Conservation (phyloP, 2,113 vertebrate species). For the Trochalopteron elliotii region DNA sequence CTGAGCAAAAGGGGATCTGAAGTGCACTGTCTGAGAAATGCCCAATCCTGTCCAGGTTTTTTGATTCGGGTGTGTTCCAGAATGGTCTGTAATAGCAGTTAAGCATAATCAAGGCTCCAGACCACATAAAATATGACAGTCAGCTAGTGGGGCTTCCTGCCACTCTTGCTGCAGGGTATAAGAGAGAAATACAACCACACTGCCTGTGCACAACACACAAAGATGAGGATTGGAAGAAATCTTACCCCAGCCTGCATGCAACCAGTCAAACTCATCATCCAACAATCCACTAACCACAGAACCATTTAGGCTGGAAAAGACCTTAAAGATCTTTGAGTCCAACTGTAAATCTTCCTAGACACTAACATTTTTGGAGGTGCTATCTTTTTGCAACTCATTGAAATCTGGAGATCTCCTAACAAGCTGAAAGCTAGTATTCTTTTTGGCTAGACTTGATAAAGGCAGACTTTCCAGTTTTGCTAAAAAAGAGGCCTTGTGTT, state of each 20-base stretch:
- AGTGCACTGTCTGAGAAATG: neutral
- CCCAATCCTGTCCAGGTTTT: neutral
- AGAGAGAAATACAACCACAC: neutral
- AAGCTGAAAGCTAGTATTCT: neutral
- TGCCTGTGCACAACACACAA: fast-evolving
- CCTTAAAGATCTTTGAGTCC: fast-evolving
- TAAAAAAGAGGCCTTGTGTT: neutral
- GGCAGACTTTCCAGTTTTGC: neutral
- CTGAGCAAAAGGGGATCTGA: neutral
- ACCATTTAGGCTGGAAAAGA: neutral
- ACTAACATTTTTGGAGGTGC: neutral
- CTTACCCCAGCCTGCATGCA: neutral
- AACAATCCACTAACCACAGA: neutral
- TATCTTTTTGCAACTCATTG: neutral
- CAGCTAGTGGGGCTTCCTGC: neutral
- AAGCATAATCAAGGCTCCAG: neutral
- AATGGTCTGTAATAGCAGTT: neutral
- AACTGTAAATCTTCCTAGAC: fast-evolving
- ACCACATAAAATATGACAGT: neutral
- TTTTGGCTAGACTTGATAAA: neutral
- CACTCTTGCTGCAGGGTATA: no score
- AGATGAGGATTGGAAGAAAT: neutral
- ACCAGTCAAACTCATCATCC: neutral
- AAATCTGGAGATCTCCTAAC: neutral
- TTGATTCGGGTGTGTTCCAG: neutral